phyloP scores from a whole-genome alignment of 23 tunicate species.

The Phallusia fumigata region DNA sequence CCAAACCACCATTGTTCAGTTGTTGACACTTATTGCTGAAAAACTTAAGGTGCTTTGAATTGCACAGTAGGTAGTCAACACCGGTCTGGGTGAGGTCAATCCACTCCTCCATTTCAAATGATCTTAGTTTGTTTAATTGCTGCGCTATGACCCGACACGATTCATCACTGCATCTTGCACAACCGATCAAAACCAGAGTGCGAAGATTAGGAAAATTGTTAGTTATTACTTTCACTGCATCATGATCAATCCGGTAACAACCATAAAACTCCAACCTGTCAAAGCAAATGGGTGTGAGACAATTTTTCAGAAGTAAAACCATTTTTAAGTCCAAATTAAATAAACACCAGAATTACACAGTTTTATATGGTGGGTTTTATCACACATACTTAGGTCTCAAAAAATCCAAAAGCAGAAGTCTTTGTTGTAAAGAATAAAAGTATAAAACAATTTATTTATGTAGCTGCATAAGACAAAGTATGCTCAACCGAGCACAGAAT shows the following conservation, averaged over 20 bases:
- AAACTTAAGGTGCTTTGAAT: conserved; percentile 45
- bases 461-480: too few species aligned
- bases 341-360: too few species aligned
- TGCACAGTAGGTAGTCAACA: conserved; percentile 14
- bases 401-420: too few species aligned
- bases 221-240: conserved; percentile 44
- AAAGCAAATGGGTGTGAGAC: background rate
- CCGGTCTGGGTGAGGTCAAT: conserved; percentile 41
- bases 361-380: too few species aligned
- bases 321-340: too few species aligned
- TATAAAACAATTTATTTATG: too few species aligned
- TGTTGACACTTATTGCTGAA: conserved; percentile 50
- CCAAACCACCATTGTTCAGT: conserved; percentile 43
- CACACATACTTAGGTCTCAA: too few species aligned
- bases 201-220: conserved; percentile 44
- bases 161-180: conserved; percentile 51
- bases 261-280: conserved; percentile 60
- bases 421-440: too few species aligned
- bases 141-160: conserved; percentile 29
- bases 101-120: conserved; percentile 86
- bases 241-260: conserved; percentile 49
- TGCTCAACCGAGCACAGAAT: too few species aligned
- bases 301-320: too few species aligned
- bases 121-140: conserved; percentile 21
- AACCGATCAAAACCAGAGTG: conserved; percentile 48